These are phyloP conservation scores for Dicrurus megarhynchus DNA, from an alignment of 2,113 vertebrate genomes.

Conservation along the genomic window DNA sequence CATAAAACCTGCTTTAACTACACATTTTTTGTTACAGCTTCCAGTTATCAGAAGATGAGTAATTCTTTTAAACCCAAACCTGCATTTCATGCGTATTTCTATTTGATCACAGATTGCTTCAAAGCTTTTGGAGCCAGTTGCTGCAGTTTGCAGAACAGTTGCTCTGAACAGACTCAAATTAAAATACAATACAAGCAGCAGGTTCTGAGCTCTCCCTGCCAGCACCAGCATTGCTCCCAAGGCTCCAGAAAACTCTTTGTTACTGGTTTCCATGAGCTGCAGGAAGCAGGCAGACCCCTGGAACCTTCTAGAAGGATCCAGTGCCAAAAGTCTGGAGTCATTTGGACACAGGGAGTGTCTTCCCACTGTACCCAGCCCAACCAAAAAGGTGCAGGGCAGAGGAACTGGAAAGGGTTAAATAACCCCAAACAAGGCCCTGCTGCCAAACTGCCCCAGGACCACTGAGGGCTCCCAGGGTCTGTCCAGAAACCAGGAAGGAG, in stretches of 20 bases:
- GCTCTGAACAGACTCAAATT: not conserved
- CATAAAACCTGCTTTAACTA: not conserved
- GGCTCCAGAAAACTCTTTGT: not conserved
- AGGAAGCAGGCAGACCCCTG: not conserved
- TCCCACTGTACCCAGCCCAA: not conserved
- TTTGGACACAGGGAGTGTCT: not conserved
- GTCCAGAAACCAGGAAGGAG: not conserved
- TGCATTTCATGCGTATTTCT: not conserved
- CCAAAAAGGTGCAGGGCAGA: not conserved
- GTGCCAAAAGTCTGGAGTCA: not conserved
- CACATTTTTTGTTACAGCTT: not conserved
- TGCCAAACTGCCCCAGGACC: not conserved
- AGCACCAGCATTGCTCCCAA: not conserved
- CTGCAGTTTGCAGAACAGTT: not conserved
- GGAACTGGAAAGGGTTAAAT: not conserved
- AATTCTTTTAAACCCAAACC: not conserved
- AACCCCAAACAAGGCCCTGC: not conserved
- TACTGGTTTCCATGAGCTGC: not conserved
- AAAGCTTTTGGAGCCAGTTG: not conserved
- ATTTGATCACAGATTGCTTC: not conserved
- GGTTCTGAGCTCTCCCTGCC: not conserved
- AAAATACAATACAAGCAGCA: not conserved
- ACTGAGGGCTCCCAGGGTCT: not conserved
- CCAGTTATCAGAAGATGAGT: not conserved
- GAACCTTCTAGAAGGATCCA: not conserved